Percentiles rank a stretch among this genome's conserved stretches.
These are phyloP conservation scores for Brachypterus glaber DNA, from an alignment of 2,888 invertebrate genomes.

Conservation along the genomic window DNA sequence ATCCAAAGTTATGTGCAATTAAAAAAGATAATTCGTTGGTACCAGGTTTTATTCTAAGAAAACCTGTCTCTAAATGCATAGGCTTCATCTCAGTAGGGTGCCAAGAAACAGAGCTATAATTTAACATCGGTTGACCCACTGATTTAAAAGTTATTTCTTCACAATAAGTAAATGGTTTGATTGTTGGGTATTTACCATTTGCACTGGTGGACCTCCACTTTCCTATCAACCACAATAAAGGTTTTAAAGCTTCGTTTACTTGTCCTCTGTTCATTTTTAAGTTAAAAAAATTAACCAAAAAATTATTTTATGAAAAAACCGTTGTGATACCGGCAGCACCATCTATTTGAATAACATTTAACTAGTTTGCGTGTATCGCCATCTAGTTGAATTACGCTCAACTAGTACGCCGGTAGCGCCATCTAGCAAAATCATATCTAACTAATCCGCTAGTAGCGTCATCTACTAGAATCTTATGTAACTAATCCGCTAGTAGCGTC, in stretches of 20 bases:
- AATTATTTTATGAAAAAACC: no score
- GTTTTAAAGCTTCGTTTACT: conserved; percentile 43
- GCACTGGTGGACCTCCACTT: conserved; percentile 48
- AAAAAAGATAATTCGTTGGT: conserved; percentile 46
- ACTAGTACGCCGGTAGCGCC: no score
- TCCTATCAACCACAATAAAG: conserved; percentile 51
- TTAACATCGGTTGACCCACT: conserved; percentile 53
- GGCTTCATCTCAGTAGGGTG: conserved; percentile 46
- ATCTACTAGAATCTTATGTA: no score
- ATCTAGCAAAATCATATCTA: no score
- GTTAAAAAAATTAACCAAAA: no score
- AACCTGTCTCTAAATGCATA: conserved; percentile 56
- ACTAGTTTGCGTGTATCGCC: no score
- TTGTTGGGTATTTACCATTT: conserved; percentile 48
- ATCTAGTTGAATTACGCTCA: no score
- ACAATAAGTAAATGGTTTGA: conserved; percentile 47
- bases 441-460: no score
- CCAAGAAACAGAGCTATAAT: conserved; percentile 45
- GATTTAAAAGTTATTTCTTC: conserved; percentile 50
- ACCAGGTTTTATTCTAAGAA: conserved; percentile 45
- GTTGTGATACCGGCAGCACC: no score
- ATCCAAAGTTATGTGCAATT: conserved; percentile 53
- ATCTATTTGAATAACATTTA: no score
- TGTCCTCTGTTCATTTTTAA: conserved; percentile 16
- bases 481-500: no score